These are phyloP conservation scores for Canis aureus DNA, from an alignment of 2,113 vertebrate genomes.

Conservation along the genomic window DNA sequence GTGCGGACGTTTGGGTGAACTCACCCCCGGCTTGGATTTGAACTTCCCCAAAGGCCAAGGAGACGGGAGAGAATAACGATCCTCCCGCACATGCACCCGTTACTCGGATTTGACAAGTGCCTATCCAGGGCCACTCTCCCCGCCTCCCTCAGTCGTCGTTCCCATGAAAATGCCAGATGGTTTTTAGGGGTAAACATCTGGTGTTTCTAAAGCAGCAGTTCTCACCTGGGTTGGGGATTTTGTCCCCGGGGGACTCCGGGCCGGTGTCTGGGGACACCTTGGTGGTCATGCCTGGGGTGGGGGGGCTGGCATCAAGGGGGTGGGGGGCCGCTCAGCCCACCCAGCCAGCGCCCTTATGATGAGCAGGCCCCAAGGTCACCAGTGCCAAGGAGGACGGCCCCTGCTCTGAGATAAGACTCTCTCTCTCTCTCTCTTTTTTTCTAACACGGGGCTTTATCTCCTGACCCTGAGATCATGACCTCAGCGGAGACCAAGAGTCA, in stretches of 20 bases:
- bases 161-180: background rate
- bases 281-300: background rate
- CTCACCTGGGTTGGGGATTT: background rate
- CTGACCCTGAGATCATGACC: background rate
- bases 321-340: background rate
- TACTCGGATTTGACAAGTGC: background rate
- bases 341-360: background rate
- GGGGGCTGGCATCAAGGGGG: background rate
- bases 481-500: background rate
- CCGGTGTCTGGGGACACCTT: background rate
- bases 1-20: fast-evolving
- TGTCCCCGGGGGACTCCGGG: background rate
- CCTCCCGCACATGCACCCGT: fast-evolving
- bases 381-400: background rate
- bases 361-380: background rate
- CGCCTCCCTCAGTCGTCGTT: background rate
- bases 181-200: background rate
- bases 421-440: background rate
- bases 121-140: fast-evolving
- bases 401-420: background rate
- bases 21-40: fast-evolving
- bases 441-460: background rate
- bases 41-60: no score
- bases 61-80: no score
- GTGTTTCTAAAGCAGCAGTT: background rate